Base-by-base conservation (phyloP, 2,797 vertebrate species). In the Buphagus erythrorhynchus region DNA sequence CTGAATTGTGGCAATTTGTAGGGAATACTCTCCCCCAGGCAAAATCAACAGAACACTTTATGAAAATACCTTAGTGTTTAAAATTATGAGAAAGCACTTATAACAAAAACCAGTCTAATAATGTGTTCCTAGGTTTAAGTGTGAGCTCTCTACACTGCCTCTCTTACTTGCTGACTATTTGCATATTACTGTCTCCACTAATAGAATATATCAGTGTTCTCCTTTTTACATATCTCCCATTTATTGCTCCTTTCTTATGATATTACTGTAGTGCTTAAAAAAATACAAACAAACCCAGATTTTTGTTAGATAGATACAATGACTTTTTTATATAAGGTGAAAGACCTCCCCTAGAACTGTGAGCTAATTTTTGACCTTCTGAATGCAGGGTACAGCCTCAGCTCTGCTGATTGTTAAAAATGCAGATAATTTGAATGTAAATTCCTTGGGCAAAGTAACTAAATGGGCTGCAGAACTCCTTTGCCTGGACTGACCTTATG, bases 401-500 rank as follows among this genome's bases (percentile, higher is more conserved):
- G 49, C 57, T 83, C 63, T 89, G 71, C 26, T 63, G 35, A 61
- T 20, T 10, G 9, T 62, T 93, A 68, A 91, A 87, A 92, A 89
- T 59, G 25, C 31, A 72, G 42, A 45, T 36, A 78, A 83, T 59
- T 77, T 65, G 67, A 63, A 66, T 38, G 40, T 51, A 80, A 88
- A 68, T 81, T 92, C 54, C 33, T 83, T 66, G 40, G 49, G 65
- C 24, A 82, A 74, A 89, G 46, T 65, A 82, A 91, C 45, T 68
- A 92, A 80, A 71, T 26, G 49, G 10, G 28, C 35, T 83, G 31
- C 17, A 35, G 22, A 62, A 72, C 33, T 92, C 38, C 54, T 90
- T 90, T 78, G 51, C 72, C 69, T 91, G 58, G 75, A 59, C 82
- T 90, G 65, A 91, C 72, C 86, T 93, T 73, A 62, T 42, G 22